Conservation (phyloP, 1,140 invertebrate genomes). For the Phortica variegata region DNA sequence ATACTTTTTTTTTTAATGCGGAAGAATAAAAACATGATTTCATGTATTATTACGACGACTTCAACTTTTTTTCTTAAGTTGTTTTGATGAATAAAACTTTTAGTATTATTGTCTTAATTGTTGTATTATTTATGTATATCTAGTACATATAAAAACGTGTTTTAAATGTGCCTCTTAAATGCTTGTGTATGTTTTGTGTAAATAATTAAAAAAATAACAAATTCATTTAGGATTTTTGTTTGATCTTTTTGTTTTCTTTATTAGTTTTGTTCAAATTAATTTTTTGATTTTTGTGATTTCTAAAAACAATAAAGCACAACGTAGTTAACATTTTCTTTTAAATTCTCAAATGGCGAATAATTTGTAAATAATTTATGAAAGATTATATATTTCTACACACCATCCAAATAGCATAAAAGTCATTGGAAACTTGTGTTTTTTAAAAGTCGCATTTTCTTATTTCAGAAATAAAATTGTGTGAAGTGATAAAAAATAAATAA, state of each 20-base stretch:
- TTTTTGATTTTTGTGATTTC: conserved; percentile 23
- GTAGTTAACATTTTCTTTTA: conserved; percentile 14
- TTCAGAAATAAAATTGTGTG: too few species aligned
- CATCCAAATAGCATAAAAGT: too few species aligned
- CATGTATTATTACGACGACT: conserved; percentile 43
- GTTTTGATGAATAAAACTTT: conserved; percentile 5
- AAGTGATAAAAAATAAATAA: too few species aligned
- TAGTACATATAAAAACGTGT: conserved; percentile 33
- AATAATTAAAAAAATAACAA: conserved; percentile 14
- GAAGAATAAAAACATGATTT: conserved; percentile 36
- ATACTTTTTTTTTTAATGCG: conserved; percentile 22
- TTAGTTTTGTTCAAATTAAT: conserved; percentile 37
- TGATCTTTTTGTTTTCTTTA: conserved; percentile 29
- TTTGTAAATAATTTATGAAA: too few species aligned
- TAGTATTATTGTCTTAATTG: neutral
- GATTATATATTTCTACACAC: too few species aligned
- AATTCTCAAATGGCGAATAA: neutral
- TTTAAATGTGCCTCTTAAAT: conserved; percentile 36
- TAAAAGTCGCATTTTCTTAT: too few species aligned
- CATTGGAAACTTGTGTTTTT: too few species aligned
- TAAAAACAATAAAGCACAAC: conserved; percentile 4
- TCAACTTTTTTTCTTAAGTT: conserved; percentile 37
- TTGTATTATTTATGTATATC: conserved; percentile 14
- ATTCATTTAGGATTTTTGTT: conserved; percentile 15
- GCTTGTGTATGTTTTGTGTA: conserved; percentile 9